phyloP scores from a whole-genome alignment of 2,797 vertebrate species.

The Choloepus didactylus region DNA sequence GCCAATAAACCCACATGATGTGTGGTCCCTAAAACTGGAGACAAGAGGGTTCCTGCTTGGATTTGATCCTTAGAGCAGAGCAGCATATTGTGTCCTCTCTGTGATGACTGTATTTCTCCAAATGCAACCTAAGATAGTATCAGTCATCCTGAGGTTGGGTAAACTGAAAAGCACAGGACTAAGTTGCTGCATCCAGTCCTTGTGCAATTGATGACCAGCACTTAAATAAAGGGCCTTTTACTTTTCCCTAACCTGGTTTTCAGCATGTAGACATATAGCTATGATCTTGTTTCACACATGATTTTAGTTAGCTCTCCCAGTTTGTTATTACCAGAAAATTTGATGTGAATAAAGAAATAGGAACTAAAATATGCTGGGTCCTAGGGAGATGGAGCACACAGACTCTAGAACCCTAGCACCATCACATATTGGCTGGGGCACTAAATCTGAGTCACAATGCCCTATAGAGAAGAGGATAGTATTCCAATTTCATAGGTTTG shows the following conservation, averaged over 20 bases:
- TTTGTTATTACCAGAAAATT: too few species aligned
- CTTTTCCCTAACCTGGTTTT: too few species aligned
- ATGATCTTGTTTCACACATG: too few species aligned
- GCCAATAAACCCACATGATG: accelerated
- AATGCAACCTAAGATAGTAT: background rate
- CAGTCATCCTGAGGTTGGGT: accelerated
- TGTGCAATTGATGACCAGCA: accelerated
- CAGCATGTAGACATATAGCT: too few species aligned
- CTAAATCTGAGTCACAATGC: background rate
- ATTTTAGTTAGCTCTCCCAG: too few species aligned
- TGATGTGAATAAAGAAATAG: background rate
- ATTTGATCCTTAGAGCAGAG: background rate
- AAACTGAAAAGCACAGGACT: background rate
- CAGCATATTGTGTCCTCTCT: too few species aligned
- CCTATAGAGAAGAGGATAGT: background rate
- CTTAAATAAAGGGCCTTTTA: too few species aligned
- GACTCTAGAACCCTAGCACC: too few species aligned
- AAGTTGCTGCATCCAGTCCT: background rate
- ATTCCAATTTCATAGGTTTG: background rate
- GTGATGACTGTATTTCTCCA: background rate
- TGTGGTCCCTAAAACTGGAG: background rate
- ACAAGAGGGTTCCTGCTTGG: accelerated
- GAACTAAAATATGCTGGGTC: background rate
- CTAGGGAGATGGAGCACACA: background rate
- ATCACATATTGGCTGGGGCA: background rate